Conservation (phyloP, 1,140 invertebrate species). For the Onthophagus taurus region DNA sequence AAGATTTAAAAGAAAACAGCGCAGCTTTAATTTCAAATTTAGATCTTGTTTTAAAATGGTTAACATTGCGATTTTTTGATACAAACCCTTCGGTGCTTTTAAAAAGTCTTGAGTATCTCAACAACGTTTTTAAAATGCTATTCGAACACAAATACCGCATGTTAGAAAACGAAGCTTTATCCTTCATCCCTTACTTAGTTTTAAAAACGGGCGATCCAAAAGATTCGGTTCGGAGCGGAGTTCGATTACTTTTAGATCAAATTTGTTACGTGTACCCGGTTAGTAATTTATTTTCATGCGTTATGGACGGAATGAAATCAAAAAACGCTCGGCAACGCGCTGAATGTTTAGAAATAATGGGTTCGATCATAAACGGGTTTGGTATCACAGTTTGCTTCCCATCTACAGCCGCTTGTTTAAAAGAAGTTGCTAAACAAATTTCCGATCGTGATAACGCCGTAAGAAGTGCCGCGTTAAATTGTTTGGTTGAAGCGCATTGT, state of each 20-base stretch:
- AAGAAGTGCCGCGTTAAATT: slow-evolving; percentile 89
- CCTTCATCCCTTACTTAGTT: slow-evolving; percentile 80
- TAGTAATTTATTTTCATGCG: slow-evolving; percentile 76
- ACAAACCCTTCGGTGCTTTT: slow-evolving; percentile 95
- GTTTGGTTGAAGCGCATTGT: slow-evolving; percentile 83
- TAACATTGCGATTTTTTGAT: slow-evolving; percentile 93
- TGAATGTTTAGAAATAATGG: slow-evolving; percentile 89
- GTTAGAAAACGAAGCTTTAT: slow-evolving; percentile 80
- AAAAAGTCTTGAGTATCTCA: slow-evolving; percentile 88
- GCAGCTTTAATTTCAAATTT: slow-evolving; percentile 80
- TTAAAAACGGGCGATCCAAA: slow-evolving; percentile 82
- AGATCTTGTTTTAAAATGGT: slow-evolving; percentile 93
- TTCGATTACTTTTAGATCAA: slow-evolving; percentile 76
- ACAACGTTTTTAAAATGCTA: slow-evolving; percentile 69
- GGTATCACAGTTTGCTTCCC: slow-evolving; percentile 69
- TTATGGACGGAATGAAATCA: slow-evolving; percentile 92
- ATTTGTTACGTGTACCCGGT: slow-evolving; percentile 80
- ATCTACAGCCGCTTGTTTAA: slow-evolving; percentile 65
- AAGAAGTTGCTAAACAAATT: slow-evolving; percentile 90
- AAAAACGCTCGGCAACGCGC: slow-evolving; percentile 94
- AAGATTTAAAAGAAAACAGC: slow-evolving; percentile 68
- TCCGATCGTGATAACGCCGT: slow-evolving; percentile 94
- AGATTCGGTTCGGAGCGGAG: slow-evolving; percentile 83
- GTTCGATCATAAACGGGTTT: slow-evolving; percentile 75
- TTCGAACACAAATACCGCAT: slow-evolving; percentile 76